Conservation (phyloP, 2,797 vertebrate species). For the Ceyx erithaca region DNA sequence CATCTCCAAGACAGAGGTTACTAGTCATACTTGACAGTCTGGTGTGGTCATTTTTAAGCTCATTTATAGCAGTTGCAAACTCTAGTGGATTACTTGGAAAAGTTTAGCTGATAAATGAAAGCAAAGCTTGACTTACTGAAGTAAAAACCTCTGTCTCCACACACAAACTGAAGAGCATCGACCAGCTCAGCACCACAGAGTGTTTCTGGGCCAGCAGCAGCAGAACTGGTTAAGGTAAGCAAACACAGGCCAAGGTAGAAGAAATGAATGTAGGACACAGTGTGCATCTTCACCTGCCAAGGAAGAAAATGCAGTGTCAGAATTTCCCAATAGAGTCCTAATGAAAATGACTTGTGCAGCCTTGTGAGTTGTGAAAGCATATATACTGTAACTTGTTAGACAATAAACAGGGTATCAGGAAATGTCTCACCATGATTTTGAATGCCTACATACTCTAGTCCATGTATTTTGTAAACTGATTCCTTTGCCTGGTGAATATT, state of each 20-base stretch:
- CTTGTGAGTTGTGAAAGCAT: neutral
- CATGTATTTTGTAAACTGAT: neutral
- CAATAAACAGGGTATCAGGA: neutral
- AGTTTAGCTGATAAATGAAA: neutral
- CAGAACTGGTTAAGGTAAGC: slow-evolving; percentile 91
- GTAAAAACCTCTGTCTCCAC: slow-evolving; percentile 98
- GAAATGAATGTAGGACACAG: slow-evolving; percentile 89
- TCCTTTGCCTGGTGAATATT: neutral
- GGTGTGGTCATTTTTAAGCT: neutral
- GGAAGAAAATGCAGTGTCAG: slow-evolving; percentile 66
- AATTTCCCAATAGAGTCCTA: neutral
- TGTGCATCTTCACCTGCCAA: slow-evolving; percentile 91
- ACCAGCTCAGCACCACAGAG: slow-evolving; percentile 98
- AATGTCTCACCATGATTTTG: neutral
- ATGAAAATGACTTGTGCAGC: neutral
- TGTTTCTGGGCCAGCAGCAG: slow-evolving; percentile 91
- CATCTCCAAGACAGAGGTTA: neutral
- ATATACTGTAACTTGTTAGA: neutral
- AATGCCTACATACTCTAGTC: neutral
- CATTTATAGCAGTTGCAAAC: neutral
- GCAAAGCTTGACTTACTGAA: slow-evolving; percentile 92
- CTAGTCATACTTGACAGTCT: neutral
- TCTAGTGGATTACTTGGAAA: neutral
- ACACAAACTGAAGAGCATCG: slow-evolving; percentile 98
- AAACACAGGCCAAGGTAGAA: slow-evolving; percentile 96